Evolutionary conservation across 2,113 vertebrate genomes (phyloP).

Genomic region (Grammomys surdaster): DNA sequence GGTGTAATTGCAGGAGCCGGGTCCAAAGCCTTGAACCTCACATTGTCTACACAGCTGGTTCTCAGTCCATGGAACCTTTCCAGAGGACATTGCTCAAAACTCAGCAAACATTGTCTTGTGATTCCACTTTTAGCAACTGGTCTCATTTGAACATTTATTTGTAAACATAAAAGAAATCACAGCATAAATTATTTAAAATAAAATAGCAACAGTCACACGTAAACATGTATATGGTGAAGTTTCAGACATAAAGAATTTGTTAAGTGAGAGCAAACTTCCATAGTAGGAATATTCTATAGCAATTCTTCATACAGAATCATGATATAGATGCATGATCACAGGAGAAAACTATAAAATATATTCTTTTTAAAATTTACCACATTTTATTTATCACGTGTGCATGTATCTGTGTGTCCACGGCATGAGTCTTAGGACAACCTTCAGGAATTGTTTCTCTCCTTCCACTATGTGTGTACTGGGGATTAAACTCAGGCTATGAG

Average conservation of each 20-base stretch:
- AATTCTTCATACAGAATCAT: neutral
- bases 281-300: neutral
- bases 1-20: neutral
- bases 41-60: too few species aligned
- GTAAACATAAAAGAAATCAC: neutral
- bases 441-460: neutral
- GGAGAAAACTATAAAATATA: neutral
- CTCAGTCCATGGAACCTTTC: neutral
- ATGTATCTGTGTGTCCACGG: neutral
- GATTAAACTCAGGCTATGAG: neutral
- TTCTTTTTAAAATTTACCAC: neutral
- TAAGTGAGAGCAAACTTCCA: neutral
- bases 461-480: neutral
- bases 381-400: neutral
- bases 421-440: neutral
- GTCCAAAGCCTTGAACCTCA: neutral
- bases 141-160: constrained; percentile 23
- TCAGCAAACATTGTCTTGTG: neutral
- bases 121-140: neutral
- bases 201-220: neutral
- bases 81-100: neutral
- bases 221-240: neutral
- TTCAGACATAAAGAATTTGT: neutral
- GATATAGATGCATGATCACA: neutral
- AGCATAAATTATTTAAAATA: constrained; percentile 24